These are phyloP conservation scores for Eulemur macaco DNA, from an alignment of 2,113 vertebrate species.

Conservation along the genomic window DNA sequence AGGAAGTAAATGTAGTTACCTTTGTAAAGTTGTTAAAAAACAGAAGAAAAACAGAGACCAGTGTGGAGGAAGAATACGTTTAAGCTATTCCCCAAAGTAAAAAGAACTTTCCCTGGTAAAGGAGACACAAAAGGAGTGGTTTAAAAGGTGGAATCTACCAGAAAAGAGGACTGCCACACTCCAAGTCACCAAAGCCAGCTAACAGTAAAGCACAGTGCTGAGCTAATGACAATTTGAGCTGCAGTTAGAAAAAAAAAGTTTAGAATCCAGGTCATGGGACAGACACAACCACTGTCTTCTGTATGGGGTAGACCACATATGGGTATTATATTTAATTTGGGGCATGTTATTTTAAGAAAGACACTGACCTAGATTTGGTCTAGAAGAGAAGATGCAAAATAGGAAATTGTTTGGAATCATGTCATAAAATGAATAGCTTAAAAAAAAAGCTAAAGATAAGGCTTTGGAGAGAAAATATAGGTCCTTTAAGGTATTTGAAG, in stretches of 20 bases:
- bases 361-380: slow-evolving; percentile 38
- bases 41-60: neutral
- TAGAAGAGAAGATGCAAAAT: neutral
- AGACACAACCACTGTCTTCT: neutral
- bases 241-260: neutral
- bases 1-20: neutral
- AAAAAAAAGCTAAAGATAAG: neutral
- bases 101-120: neutral
- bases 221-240: neutral
- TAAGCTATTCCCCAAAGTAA: neutral
- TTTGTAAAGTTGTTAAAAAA: neutral
- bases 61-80: neutral
- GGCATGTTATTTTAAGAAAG: neutral
- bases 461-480: neutral
- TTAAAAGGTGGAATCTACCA: neutral
- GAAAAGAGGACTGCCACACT: neutral
- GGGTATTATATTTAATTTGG: neutral
- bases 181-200: neutral
- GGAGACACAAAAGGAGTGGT: neutral
- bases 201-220: too few species aligned
- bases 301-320: neutral
- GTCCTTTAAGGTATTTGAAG: neutral
- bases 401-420: neutral
- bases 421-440: neutral
- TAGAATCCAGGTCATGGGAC: neutral